Base-by-base conservation (phyloP, 2,888 invertebrate genomes). In the Agrochola macilenta region DNA sequence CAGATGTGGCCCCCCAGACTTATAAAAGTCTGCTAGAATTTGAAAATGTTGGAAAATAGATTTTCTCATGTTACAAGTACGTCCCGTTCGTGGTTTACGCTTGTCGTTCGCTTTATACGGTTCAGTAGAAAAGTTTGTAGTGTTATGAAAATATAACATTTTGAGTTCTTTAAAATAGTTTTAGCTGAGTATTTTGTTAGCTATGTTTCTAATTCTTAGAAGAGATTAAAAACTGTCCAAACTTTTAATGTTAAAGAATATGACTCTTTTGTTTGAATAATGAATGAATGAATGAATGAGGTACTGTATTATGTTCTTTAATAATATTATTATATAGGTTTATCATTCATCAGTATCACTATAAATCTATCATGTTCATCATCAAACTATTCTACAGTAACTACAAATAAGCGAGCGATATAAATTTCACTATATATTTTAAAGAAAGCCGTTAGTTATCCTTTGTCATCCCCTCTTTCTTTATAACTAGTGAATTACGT, bases 1-100 rank as follows among this genome's bases (percentile, higher is more conserved):
- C 96, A 95, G 95, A 92, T 96, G 96, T 89, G 90, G 90, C 87
- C 87, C 89, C 82, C 91, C 90, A 90, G 91, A 90, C 92, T 93
- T 92, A 92, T 91, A 91, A 90, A 92, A 90, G 89, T 90, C 88
- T 88, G 74, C 75, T 90, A 91, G 91, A 91, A 92, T 87, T 86
- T 72, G 88, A 80, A 82, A 83, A 80, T 80, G 86, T 82, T 79
- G 85, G 82, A 87, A 87, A 90, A 89, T 87, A 84, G 80, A 88
- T 87, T 88, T 89, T 70, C 80, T 79, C 71, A 52, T 79, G 65
- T 83, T 74, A 74, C 39, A 7, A 39, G 39, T 39, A 39, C 77
- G 65, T 74, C 75, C 58, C 65, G 8, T 63, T 82, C 65, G 71
- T 52, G 74, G 83, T 74, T 78, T 66, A 65, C 54, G 46, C 66